Evolutionary conservation across 1,140 invertebrate species (phyloP), one percentile per base, ranked within the genome.

Genomic region (Halyomorpha halys): DNA sequence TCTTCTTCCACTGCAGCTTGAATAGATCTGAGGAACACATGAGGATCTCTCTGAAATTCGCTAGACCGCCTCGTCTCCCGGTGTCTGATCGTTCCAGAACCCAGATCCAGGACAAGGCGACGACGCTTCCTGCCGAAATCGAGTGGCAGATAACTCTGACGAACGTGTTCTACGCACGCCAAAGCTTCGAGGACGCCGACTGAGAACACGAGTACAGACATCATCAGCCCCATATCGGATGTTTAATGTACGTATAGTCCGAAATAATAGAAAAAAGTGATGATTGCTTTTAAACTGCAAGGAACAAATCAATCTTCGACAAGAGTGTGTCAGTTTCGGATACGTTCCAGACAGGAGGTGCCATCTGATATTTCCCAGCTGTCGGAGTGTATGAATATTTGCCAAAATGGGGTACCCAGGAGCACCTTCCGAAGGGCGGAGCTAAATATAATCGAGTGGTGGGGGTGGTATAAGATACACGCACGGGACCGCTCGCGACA

Each of bases 141-240:
- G 1, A 64, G 30, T 2, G 66, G 66, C 3, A 67, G 34, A 30
- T 61, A 64, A 18, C 62, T 45, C 15, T 60, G 19, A 3, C 59
- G 19, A 18, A 67, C 44, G 16, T 63, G 62, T 14, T 67, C 62
- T 16, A 60, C n/a, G 54, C 66, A 64, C 1, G 66, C 64, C 8
- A 67, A 2, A 1, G 66, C 66, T 44, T 67, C 66, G n/a, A 67
- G 15, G 30, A 67, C 66, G 16, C 66, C 66, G 2, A 67, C 49
- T 45, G 51, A 59, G 34, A 67, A 64, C 34, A 67, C 66, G 16
- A 67, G 59, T n/a, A 67, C 66, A 2, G 66, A 67, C 23, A 67
- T 25, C 63, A 64, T 60, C 30, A 67, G 47, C 25, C 66, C 66
- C 66, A 67, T 67, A 13, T 49, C 25, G 3, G 6, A 56, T 6